Base-by-base conservation (phyloP, 2,113 vertebrate genomes). In the Anas platyrhynchos region DNA sequence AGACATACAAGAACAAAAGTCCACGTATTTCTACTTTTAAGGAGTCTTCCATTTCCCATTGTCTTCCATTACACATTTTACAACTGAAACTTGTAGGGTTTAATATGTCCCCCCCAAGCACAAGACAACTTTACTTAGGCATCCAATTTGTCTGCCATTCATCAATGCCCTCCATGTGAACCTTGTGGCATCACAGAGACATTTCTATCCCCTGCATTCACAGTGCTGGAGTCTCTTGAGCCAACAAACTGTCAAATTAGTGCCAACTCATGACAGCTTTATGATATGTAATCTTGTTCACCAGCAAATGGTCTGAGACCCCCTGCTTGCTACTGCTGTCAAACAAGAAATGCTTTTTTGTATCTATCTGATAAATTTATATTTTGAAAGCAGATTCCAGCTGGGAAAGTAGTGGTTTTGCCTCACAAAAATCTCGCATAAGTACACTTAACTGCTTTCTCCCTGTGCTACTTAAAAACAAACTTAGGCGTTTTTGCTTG, bases 231-330 rank as follows among this genome's bases (percentile, higher is more conserved):
- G 95, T 89, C 89, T 96, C 94, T 65, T 91, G 94, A 96, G 95
- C 94, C 96, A 97, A 96, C 94, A 94, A 96, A 93, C 95, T 97
- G 96, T 97, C 97, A 97, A 96, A 97, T 97, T 97, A 97, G 87
- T 91, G 90, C 96, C 91, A 93, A 13, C 81, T 94, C 92, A 85
- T 97, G 97, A 96, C 97, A 97, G 93, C 89, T 97, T 97, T 97
- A 97, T 97, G 96, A 97, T 97, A 97, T 95, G 95, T 96, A 96
- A 94, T 97, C 92, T 94, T 95, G 92, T 94, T 96, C 95, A 92
- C 89, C 59, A 96, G 95, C 94, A 97, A 97, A 97, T 87, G 96
- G 96, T 92, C 92, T 83, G 91, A 97, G 94, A 94, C 96, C 92
- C 92, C 93, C 94, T 94, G 91, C 93, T 96, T 93, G 89, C 86